These are phyloP conservation scores for Acanthurus lineatus DNA, from an alignment of 2,797 vertebrate genomes.

Conservation along the genomic window DNA sequence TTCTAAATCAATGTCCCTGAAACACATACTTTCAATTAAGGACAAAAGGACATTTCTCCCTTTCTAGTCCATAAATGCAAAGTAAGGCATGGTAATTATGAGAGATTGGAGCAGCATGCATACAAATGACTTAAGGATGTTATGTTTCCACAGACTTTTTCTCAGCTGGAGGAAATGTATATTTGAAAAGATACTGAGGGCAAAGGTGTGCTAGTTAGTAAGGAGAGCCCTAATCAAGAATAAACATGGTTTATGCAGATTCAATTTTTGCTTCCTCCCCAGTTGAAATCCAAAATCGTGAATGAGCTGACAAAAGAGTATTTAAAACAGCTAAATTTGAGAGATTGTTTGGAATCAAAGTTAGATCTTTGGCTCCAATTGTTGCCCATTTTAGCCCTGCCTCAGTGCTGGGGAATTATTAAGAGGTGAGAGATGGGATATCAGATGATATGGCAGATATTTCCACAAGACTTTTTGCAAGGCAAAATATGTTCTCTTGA, in stretches of 20 bases:
- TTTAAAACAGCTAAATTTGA: neutral
- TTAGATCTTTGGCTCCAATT: too few species aligned
- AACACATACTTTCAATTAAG: constrained; percentile 33
- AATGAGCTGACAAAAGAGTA: constrained; percentile 20
- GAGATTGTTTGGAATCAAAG: constrained; percentile 1
- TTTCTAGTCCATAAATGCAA: constrained; percentile 39
- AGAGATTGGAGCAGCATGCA: constrained; percentile 43
- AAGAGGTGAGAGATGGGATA: constrained; percentile 9
- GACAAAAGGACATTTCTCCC: constrained; percentile 10
- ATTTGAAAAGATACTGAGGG: constrained; percentile 17
- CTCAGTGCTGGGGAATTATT: constrained; percentile 23
- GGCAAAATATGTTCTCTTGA: constrained; percentile 36
- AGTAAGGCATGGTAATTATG: constrained; percentile 51
- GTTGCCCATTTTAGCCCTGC: constrained; percentile 13
- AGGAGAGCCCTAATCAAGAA: constrained; percentile 30
- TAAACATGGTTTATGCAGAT: constrained; percentile 24
- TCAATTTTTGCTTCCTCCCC: constrained; percentile 6
- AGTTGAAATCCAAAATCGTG: constrained; percentile 31
- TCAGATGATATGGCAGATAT: constrained; percentile 11
- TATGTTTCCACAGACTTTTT: constrained; percentile 10
- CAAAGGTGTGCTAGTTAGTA: constrained; percentile 24
- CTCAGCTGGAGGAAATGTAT: neutral
- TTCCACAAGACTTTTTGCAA: neutral
- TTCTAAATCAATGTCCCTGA: constrained; percentile 44
- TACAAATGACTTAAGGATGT: constrained; percentile 44